Percentiles rank a stretch among this genome's conserved stretches.
Evolutionary conservation across 2,888 invertebrate genomes (phyloP).

Genomic region (Cerastis rubricosa): DNA sequence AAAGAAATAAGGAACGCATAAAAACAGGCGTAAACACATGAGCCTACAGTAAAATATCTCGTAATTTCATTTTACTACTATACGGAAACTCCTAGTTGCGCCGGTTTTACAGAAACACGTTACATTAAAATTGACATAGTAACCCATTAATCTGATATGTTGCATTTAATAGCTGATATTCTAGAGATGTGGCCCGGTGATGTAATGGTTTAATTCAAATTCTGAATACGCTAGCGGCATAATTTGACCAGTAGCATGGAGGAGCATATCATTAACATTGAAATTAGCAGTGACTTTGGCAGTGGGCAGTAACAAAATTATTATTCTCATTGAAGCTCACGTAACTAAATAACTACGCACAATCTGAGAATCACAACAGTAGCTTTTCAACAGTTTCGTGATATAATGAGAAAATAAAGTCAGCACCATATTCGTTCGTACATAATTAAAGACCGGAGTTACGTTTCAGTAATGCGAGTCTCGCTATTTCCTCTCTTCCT

Average conservation of each 20-base stretch:
- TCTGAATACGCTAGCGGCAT: conserved; percentile 42
- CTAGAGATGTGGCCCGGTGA: conserved; percentile 38
- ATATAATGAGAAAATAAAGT: conserved; percentile 41
- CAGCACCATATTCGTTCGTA: conserved; percentile 38
- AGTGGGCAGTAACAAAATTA: conserved; percentile 28
- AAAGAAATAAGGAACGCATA: conserved; percentile 36
- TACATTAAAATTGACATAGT: conserved; percentile 60
- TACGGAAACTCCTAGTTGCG: conserved; percentile 40
- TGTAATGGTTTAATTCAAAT: conserved; percentile 54
- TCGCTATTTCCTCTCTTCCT: conserved; percentile 57
- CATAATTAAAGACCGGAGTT: conserved; percentile 56
- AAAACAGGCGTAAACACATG: conserved; percentile 28
- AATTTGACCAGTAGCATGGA: conserved; percentile 32
- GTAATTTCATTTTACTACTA: conserved; percentile 51
- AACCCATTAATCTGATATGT: conserved; percentile 54
- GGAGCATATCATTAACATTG: conserved; percentile 58
- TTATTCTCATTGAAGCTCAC: neutral
- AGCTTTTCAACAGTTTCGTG: conserved; percentile 10
- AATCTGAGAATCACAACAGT: conserved; percentile 12
- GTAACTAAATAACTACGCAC: neutral
- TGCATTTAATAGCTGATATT: conserved; percentile 37
- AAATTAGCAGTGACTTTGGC: conserved; percentile 45
- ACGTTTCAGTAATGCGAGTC: conserved; percentile 54
- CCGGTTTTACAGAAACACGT: conserved; percentile 45
- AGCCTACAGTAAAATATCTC: conserved; percentile 47